Conservation (phyloP, 2,888 invertebrate genomes). For the Sarcophaga carnaria region DNA sequence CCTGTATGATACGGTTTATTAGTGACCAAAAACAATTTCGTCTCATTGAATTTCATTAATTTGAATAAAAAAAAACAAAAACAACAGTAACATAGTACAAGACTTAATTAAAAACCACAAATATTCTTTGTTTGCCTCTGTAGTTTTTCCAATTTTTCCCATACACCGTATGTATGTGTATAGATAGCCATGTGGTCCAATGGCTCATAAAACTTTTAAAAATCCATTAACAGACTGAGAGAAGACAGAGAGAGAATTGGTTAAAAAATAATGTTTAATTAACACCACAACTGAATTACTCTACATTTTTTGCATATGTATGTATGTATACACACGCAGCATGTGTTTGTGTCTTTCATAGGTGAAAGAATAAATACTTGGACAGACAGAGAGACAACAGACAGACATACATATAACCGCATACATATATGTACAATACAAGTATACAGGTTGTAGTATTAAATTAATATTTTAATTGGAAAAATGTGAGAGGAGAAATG, state of each 20-base stretch:
- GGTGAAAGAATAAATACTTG: not conserved
- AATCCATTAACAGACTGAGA: slow-evolving; percentile 47
- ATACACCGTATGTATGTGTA: not conserved
- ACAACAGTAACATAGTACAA: not conserved
- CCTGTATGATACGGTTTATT: slow-evolving; percentile 39
- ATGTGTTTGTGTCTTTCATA: too few relatives aligned
- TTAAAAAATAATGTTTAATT: slow-evolving; percentile 59
- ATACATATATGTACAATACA: not conserved
- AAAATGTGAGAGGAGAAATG: not conserved
- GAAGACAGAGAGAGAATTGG: slow-evolving; percentile 11
- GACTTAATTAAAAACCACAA: slow-evolving; percentile 66
- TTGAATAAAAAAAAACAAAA: slow-evolving; percentile 33
- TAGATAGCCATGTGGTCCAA: not conserved
- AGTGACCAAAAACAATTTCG: slow-evolving; percentile 58
- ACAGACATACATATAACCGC: not conserved
- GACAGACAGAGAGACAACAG: not conserved
- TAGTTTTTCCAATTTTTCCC: not conserved
- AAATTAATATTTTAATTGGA: not conserved
- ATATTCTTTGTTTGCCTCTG: slow-evolving; percentile 39
- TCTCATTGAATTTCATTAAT: slow-evolving; percentile 63
- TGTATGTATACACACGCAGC: not conserved
- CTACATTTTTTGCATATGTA: slow-evolving; percentile 11
- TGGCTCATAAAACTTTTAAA: slow-evolving; percentile 59
- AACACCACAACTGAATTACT: slow-evolving; percentile 39
- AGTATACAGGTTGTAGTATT: not conserved